Base-by-base conservation (phyloP, 2,797 vertebrate genomes). In the Gambelia wislizenii region DNA sequence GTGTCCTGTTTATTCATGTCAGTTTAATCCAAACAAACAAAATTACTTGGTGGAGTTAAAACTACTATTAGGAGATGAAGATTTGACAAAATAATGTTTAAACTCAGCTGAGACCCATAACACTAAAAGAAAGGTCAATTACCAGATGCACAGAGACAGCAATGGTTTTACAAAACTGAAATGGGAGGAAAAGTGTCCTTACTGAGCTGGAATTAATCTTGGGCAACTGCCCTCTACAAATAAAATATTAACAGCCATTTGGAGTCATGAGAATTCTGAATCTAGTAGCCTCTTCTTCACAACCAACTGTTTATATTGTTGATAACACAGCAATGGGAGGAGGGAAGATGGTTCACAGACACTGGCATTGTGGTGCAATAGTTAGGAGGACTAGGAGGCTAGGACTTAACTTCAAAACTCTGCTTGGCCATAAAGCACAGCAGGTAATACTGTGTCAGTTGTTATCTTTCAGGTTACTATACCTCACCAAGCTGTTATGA, bases 11-110 rank as follows among this genome's bases (percentile, higher is more conserved):
- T 56, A 3, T 44, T 91, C 85, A 84, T 85, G 42, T 70, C 69
- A 82, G 83, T 33, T 89, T 52, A 22, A 89, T 22, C 87, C 44
- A 90, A 83, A 30, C 20, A 27, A 88, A 67, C 47, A 59, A 83
- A 81, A 74, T 89, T 7, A 42, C 1, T 54, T 52, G 12, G 3
- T 59, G 27, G 3, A 33, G 27, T 6, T 59, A 7, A n/a, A 83
- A 20, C 22, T 36, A 56, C 12, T 49, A 83, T 83, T 49, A 76
- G 18, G 1, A 64, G 70, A 82, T 78, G 44, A 82, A 52, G 78
- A 90, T 81, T 33, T 12, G 64, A 67, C 33, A 36, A 87, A 69
- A 54, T 12, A 39, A 6, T 89, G 52, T 69, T 20, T 85, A 27
- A 87, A 6, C 59, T 92, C 75, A 42, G 70, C 54, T 54, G 10